Evolutionary conservation across 2,797 vertebrate genomes (phyloP).

Genomic region (Anabacerthia variegaticeps): DNA sequence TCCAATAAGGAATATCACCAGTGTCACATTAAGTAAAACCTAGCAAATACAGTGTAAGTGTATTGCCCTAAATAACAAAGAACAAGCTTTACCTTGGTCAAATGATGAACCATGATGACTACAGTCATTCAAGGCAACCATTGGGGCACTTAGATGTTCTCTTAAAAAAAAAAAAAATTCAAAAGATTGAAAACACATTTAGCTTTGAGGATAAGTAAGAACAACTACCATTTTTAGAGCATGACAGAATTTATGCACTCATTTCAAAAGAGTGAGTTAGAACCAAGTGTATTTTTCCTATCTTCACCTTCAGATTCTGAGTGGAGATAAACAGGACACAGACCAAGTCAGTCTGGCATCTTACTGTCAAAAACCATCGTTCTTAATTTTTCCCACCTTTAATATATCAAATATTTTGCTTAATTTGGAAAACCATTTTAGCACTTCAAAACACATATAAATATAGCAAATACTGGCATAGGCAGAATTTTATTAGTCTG

Average conservation of each 20-base stretch:
- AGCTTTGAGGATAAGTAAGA: not conserved
- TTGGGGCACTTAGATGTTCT: fast-evolving
- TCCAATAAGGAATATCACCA: not conserved
- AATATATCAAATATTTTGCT: not conserved
- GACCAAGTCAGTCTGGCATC: not conserved
- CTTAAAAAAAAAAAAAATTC: not conserved
- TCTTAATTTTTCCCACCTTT: not conserved
- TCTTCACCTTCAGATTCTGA: not conserved
- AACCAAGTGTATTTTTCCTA: not conserved
- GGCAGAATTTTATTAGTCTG: not conserved
- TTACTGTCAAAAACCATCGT: not conserved
- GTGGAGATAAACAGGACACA: not conserved
- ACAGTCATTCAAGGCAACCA: not conserved
- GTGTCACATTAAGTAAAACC: not conserved
- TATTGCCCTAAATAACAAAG: not conserved
- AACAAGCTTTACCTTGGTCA: not conserved
- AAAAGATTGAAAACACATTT: not conserved
- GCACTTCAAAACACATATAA: not conserved
- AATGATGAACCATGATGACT: not conserved
- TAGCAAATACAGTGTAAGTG: not conserved
- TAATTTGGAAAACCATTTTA: not conserved
- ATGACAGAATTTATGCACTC: not conserved
- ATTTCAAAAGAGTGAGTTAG: not conserved
- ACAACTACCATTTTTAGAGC: not conserved
- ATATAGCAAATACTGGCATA: not conserved